phyloP scores from a whole-genome alignment of 2,113 vertebrate genomes.

The Calyptomena viridis region DNA sequence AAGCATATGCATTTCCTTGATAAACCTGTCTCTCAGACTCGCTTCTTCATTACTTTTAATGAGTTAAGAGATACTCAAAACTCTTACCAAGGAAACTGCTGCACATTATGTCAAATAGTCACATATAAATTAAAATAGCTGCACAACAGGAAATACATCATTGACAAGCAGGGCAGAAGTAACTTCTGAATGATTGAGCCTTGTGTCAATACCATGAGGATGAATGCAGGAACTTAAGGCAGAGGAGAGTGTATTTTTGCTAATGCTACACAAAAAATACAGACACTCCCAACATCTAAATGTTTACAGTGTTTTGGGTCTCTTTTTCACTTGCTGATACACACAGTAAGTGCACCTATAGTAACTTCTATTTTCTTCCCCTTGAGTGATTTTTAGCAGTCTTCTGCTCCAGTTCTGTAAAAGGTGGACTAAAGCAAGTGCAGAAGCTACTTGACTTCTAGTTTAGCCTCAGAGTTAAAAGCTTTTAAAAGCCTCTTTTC shows the following conservation, averaged over 20 bases:
- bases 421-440: background rate
- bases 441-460: background rate
- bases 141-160: background rate
- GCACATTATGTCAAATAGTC: background rate
- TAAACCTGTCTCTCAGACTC: background rate
- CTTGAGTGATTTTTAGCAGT: background rate
- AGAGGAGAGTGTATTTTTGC: background rate
- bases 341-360: background rate
- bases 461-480: background rate
- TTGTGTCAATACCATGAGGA: background rate
- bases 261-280: background rate
- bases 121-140: background rate
- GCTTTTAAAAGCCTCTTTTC: background rate
- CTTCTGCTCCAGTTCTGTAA: background rate
- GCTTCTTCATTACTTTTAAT: background rate
- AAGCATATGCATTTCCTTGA: background rate
- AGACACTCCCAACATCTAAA: background rate
- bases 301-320: background rate
- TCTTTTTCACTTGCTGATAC: background rate
- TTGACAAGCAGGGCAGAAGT: background rate
- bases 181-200: background rate
- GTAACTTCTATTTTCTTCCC: background rate
- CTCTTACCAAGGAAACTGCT: background rate
- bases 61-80: background rate
- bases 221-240: background rate